Conservation (phyloP, 2,113 vertebrate genomes). For the Charadrius vociferus region DNA sequence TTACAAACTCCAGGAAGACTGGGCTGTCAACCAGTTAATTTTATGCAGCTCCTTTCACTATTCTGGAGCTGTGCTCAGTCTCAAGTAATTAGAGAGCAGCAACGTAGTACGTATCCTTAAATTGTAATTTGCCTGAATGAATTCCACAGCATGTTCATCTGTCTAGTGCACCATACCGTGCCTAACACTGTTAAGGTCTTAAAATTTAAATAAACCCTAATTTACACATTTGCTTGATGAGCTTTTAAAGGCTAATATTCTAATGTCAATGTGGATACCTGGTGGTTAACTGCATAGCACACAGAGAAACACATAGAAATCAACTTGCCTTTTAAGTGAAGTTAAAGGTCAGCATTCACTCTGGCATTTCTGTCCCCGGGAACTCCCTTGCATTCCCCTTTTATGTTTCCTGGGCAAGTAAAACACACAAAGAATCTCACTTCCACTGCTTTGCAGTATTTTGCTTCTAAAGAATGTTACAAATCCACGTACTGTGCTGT, state of each 20-base stretch:
- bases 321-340: background rate
- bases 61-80: background rate
- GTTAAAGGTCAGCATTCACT: background rate
- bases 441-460: background rate
- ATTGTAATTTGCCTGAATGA: background rate
- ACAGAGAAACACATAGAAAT: background rate
- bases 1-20: background rate
- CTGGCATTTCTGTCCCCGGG: background rate
- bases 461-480: constrained; percentile 7
- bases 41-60: background rate
- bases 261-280: background rate
- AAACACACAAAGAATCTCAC: background rate
- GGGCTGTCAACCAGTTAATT: background rate
- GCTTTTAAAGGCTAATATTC: background rate
- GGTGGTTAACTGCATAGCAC: background rate
- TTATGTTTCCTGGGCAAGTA: background rate
- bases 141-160: background rate
- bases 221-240: background rate
- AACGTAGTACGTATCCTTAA: background rate
- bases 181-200: background rate
- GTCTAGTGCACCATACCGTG: background rate
- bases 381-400: background rate
- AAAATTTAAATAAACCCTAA: background rate
- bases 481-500: background rate
- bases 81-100: background rate